Percentiles rank a stretch among this genome's conserved stretches.
Conservation (phyloP, 2,797 vertebrate species). For the Gephyroberyx darwinii region DNA sequence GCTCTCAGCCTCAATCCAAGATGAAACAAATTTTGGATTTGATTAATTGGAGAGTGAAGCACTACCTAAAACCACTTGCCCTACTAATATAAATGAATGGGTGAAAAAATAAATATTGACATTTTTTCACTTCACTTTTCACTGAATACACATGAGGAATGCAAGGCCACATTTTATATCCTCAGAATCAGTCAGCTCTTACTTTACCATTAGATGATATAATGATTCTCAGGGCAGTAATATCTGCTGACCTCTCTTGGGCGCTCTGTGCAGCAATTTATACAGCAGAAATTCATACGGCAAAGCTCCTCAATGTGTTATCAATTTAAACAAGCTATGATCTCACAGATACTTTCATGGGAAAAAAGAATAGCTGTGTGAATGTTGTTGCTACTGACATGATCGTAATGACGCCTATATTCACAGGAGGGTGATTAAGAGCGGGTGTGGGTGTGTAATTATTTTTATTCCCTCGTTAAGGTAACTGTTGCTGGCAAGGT, state of each 20-base stretch:
- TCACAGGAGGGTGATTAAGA: conserved; percentile 34
- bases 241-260: conserved; percentile 72
- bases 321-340: conserved; percentile 50
- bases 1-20: conserved; percentile 8
- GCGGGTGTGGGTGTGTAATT: conserved; percentile 20
- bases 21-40: neutral
- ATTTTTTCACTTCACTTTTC: conserved; percentile 55
- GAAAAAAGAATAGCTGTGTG: conserved; percentile 13
- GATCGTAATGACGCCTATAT: conserved; percentile 10
- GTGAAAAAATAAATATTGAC: conserved; percentile 13
- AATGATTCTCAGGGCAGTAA: conserved; percentile 71
- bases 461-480: neutral
- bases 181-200: conserved; percentile 61
- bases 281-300: conserved; percentile 66
- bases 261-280: conserved; percentile 72
- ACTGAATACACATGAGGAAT: conserved; percentile 57
- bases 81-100: conserved; percentile 14
- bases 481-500: conserved; percentile 26
- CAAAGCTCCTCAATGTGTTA: conserved; percentile 60
- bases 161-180: conserved; percentile 42
- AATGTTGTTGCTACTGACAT: conserved; percentile 3
- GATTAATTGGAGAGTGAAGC: neutral
- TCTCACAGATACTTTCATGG: conserved; percentile 4
- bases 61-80: neutral
- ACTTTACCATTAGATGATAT: conserved; percentile 65